phyloP scores from a whole-genome alignment of 2,113 vertebrate species.

The Hemicordylus capensis region DNA sequence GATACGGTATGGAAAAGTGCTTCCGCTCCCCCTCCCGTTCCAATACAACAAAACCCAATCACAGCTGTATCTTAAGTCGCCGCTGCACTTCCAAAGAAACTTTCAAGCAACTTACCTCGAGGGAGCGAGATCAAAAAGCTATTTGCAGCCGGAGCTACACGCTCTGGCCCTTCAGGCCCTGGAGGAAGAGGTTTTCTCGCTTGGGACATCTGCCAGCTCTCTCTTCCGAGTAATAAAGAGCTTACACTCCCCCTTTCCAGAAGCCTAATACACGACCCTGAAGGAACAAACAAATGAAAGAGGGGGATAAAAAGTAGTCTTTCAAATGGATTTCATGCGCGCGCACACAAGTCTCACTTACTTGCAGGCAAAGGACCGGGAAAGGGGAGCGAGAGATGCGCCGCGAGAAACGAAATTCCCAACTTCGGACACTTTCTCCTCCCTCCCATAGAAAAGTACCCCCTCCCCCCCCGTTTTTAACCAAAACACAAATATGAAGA shows the following conservation, averaged over 20 bases:
- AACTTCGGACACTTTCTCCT: background rate
- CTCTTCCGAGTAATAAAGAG: conserved; percentile 57
- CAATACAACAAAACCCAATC: conserved; percentile 10
- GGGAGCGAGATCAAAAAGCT: conserved; percentile 77
- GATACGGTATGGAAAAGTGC: background rate
- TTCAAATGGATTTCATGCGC: background rate
- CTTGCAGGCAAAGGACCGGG: background rate
- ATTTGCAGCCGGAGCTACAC: conserved; percentile 76
- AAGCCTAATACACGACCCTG: conserved; percentile 76
- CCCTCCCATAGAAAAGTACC: background rate
- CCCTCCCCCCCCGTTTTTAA: conserved; percentile 30
- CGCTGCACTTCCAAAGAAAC: conserved; percentile 43
- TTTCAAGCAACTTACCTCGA: conserved; percentile 80
- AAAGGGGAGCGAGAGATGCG: conserved; percentile 5
- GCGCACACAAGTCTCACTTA: background rate
- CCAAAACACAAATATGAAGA: background rate
- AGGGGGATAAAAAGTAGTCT: background rate
- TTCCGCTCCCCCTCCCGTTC: background rate
- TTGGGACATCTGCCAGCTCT: conserved; percentile 92
- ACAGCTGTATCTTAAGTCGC: conserved; percentile 4
- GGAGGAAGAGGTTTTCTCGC: conserved; percentile 82
- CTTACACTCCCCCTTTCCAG: conserved; percentile 51
- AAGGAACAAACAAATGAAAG: conserved; percentile 66
- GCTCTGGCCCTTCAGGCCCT: conserved; percentile 83
- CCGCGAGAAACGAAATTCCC: conserved; percentile 7